Evolutionary conservation across 2,797 vertebrate genomes (phyloP), one percentile per base, ranked within the genome.

Genomic region (Lagodon rhomboides): DNA sequence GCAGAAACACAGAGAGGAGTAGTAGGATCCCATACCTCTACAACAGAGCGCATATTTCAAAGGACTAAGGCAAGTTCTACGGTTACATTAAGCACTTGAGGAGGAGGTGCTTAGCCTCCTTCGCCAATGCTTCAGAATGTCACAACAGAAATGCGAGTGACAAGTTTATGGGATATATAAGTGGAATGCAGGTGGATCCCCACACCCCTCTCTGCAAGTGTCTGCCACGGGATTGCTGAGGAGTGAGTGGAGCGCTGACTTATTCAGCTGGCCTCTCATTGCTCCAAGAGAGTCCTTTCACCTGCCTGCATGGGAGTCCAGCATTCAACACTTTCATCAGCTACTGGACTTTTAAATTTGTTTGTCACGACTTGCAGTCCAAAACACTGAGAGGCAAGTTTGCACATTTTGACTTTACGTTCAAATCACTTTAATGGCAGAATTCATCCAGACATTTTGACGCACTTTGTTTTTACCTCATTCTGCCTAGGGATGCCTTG

Each of bases 161-260:
- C 80, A 85, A 80, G 82, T 87, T 88, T 69, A 69, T 71, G 30
- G 78, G 72, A 82, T 86, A 73, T 88, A 90, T 79, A 69, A 86
- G 59, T 38, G 34, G 65, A 82, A 73, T 77, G 71, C 61, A 1
- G 43, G 85, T 70, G 75, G 75, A 73, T 89, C 59, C 74, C 34
- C 62, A 72, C 73, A 85, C 76, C 54, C 49, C 54, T 75, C 74
- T 84, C 80, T 86, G 78, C 84, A 83, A 73, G 84, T 69, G 69
- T 87, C 78, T 84, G 85, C 72, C 70, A 84, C 72, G 79, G 90
- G 91, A 93, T 91, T 90, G 90, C 90, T 86, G 73, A 88, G 87
- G 87, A 93, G 87, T 89, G 90, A 93, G 89, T 77, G 91, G 92
- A 93, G 90, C 89, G 12, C 91, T 88, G 90, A 91, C 80, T 89